phyloP scores from a whole-genome alignment of 92 coral and sea anemone species.

The Bergia puertoricense region DNA sequence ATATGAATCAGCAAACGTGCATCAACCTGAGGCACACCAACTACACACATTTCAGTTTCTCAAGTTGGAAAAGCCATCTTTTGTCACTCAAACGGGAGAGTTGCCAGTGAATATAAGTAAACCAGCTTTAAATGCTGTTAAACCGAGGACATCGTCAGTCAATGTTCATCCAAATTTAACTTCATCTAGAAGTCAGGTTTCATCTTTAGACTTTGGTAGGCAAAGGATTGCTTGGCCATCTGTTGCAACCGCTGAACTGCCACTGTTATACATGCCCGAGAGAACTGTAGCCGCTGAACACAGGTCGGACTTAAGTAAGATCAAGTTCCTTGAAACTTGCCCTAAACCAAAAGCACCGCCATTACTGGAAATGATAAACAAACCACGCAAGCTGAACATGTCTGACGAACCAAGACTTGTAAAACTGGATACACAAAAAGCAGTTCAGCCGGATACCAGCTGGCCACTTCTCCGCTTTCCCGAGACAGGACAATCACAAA shows the following conservation, averaged over 20 bases:
- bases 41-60: not conserved
- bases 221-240: conserved; percentile 8
- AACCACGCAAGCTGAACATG: not conserved
- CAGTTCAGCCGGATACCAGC: not conserved
- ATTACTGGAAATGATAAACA: conserved; percentile 6
- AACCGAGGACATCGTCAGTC: not conserved
- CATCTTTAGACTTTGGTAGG: not conserved
- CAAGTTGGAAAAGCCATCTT: not conserved
- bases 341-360: conserved; percentile 42
- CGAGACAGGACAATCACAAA: conserved; percentile 42
- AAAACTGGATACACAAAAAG: not conserved
- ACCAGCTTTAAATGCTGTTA: not conserved
- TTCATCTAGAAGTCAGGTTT: not conserved
- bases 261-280: conserved; percentile 29
- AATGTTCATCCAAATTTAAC: not conserved
- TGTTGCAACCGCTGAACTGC: not conserved
- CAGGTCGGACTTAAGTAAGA: conserved; percentile 65
- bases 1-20: not conserved
- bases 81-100: not conserved
- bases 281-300: not conserved
- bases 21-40: not conserved
- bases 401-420: not conserved
- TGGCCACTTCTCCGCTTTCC: conserved; percentile 71
- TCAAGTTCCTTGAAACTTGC: conserved; percentile 58
- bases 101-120: not conserved